These are phyloP conservation scores for Uromys caudimaculatus DNA, from an alignment of 2,797 vertebrate genomes.

Conservation along the genomic window DNA sequence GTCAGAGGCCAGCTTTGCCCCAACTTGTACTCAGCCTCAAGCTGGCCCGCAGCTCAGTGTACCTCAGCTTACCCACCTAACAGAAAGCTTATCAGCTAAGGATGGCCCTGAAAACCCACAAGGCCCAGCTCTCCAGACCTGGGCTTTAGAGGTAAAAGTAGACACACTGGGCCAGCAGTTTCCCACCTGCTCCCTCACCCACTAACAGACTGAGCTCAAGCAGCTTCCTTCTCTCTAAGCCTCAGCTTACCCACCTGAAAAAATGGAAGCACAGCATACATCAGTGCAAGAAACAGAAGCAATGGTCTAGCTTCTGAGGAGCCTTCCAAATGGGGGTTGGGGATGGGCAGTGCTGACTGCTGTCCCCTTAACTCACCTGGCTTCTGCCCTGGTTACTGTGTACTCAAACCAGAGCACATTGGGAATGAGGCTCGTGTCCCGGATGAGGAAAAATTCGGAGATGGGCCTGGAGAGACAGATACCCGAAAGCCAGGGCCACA, in stretches of 20 bases:
- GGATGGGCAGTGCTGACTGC: background rate
- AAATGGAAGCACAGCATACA: background rate
- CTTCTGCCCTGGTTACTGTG: conserved; percentile 98
- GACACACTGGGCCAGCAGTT: background rate
- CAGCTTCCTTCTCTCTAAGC: background rate
- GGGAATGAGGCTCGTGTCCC: conserved; percentile 99
- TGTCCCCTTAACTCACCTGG: conserved; percentile 90
- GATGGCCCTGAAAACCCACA: background rate
- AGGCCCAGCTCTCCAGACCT: background rate
- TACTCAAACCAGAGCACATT: conserved; percentile 99
- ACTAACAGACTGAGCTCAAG: background rate
- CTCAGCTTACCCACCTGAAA: background rate
- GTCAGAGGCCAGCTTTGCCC: background rate
- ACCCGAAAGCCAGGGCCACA: background rate
- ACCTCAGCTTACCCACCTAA: background rate
- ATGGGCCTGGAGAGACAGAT: conserved; percentile 91
- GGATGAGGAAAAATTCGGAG: conserved; percentile 98
- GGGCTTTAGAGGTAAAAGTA: background rate
- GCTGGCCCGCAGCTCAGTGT: background rate
- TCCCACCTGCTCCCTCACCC: background rate
- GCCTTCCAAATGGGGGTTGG: background rate
- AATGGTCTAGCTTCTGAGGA: background rate
- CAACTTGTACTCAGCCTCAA: background rate
- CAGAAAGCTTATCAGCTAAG: background rate
- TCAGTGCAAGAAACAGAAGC: background rate